A percentile compares a stretch with the other conserved stretches of the same genome.
These are phyloP conservation scores for Amblyopsis rosae DNA, from an alignment of 2,113 vertebrate genomes.

Conservation along the genomic window DNA sequence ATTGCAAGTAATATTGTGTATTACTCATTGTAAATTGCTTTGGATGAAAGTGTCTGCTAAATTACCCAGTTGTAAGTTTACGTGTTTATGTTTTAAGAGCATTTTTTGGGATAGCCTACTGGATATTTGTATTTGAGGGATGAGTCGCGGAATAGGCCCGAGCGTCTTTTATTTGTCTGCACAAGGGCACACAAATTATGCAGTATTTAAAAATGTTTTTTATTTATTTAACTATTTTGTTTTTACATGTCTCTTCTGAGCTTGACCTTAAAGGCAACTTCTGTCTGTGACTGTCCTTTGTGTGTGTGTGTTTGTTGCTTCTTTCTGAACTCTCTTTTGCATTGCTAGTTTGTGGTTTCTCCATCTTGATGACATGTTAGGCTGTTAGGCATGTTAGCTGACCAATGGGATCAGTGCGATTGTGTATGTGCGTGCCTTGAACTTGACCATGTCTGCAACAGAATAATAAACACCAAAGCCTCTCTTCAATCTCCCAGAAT, in stretches of 20 bases:
- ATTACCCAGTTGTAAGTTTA: too few relatives aligned
- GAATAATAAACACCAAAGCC: conserved; percentile 47
- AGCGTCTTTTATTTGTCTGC: neutral
- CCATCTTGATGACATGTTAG: conserved; percentile 49
- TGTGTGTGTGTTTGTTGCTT: neutral
- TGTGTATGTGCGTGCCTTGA: conserved; percentile 17
- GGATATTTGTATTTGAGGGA: too few relatives aligned
- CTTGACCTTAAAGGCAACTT: neutral
- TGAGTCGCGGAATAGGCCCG: too few relatives aligned
- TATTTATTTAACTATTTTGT: too few relatives aligned
- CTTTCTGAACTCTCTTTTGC: conserved; percentile 4
- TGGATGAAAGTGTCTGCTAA: too few relatives aligned
- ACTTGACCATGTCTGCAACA: conserved; percentile 29
- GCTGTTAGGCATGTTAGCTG: conserved; percentile 23
- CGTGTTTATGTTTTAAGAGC: too few relatives aligned
- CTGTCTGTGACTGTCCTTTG: neutral
- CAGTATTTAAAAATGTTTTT: neutral
- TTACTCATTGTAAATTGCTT: too few relatives aligned
- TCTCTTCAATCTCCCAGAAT: conserved; percentile 44
- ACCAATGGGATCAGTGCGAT: conserved; percentile 23
- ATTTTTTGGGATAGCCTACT: too few relatives aligned
- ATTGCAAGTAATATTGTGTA: too few relatives aligned
- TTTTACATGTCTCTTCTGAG: neutral
- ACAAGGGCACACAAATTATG: conserved; percentile 1
- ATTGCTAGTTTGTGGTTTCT: conserved; percentile 24